Evolutionary conservation across 2,888 invertebrate species (phyloP), one percentile per base, ranked within the genome.

Genomic region (Epistrophe grossulariae): DNA sequence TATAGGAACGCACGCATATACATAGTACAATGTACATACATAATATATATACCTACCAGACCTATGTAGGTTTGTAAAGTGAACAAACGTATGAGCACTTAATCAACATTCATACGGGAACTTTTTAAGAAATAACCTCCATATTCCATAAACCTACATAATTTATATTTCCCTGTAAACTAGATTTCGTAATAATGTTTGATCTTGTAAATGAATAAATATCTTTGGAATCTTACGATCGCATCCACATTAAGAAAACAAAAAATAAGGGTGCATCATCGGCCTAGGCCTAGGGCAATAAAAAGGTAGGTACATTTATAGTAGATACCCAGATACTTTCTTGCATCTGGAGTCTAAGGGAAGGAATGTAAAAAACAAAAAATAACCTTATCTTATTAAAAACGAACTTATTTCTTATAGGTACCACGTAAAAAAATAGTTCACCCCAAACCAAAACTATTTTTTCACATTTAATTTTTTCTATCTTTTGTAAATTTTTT

Each of bases 251-350:
- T n/a, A 52, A 55, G 45, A 43, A 7, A 72, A 45, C 17, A 55
- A 31, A 57, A 50, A 59, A 57, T 68, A 79, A 59, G 79, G 79
- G 84, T 84, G 62, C 64, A 66, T 45, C 48, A 15, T 24, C 40
- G 24, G 38, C 15, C 19, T 4, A 43, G 24, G 38, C 15, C 19
- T 4, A 43, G 4, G 40, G 60, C 68, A 38, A 82, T 59, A 78
- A 66, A 64, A 31, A 71, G 7, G 35, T 7, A 24, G 24, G 24
- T 31, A 7, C 31, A 31, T 31, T 24, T 24, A 24, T 24, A 24
- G 24, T 31, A 31, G 31, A 31, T 31, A n/a, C n/a, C n/a, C n/a
- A 24, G 24, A 31, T 57, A 60, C 11, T n/a, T n/a, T n/a, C n/a
- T 45, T 45, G 35, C 45, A 76, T 74, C 31, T 70, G 57, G 8